Percentiles rank a stretch among this genome's conserved stretches.
Evolutionary conservation across 2,797 vertebrate species (phyloP).

Genomic region (Darevskia mixta): DNA sequence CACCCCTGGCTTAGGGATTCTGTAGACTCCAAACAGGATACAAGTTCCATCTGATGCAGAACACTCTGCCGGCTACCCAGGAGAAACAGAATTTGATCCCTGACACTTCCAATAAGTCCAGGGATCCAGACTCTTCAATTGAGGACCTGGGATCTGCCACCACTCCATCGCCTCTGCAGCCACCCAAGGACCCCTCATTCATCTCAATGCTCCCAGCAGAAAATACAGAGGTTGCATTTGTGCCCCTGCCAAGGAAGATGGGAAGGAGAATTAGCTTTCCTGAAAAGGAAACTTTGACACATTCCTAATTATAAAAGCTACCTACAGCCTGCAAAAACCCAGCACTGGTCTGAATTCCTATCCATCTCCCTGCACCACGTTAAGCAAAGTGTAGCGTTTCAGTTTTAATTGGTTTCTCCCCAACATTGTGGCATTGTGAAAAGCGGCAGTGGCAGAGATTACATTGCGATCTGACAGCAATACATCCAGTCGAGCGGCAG

Average conservation of each 20-base stretch:
- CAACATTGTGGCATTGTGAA: too few relatives aligned
- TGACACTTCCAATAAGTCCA: not conserved
- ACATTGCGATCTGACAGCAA: not conserved
- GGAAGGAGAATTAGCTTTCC: accelerated
- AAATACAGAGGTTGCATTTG: not conserved
- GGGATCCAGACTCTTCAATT: not conserved
- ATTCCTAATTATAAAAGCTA: not conserved
- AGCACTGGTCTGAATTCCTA: not conserved
- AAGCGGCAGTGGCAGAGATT: not conserved
- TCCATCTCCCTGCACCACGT: accelerated
- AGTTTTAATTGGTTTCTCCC: not conserved
- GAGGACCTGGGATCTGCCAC: not conserved
- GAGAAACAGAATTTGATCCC: not conserved
- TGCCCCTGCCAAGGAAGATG: not conserved
- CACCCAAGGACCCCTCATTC: not conserved
- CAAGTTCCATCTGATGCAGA: not conserved
- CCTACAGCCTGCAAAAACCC: conserved; percentile 14
- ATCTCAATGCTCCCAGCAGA: not conserved
- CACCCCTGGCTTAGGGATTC: too few relatives aligned
- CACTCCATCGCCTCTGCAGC: not conserved
- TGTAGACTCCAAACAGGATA: not conserved
- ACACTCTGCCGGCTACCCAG: too few relatives aligned
- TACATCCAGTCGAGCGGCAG: accelerated
- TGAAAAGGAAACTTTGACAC: not conserved
- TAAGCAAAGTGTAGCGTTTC: accelerated